phyloP scores from a whole-genome alignment of 2,113 vertebrate species.

The Empidonax alnorum region DNA sequence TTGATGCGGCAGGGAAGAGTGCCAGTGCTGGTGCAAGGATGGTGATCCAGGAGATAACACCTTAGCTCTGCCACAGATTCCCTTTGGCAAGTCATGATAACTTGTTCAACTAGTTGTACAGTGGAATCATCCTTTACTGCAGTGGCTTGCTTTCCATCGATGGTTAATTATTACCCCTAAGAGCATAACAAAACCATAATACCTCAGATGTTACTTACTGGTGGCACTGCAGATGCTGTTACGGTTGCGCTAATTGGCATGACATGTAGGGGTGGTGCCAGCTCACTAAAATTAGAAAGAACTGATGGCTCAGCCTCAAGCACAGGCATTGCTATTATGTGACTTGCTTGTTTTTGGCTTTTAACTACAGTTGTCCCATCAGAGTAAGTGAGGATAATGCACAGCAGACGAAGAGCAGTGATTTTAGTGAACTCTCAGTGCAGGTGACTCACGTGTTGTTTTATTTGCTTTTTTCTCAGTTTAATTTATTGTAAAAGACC shows the following conservation, averaged over 20 bases:
- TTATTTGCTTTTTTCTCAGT: background rate
- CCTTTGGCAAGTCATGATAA: background rate
- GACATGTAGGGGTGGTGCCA: background rate
- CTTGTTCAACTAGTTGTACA: background rate
- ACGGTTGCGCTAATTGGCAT: background rate
- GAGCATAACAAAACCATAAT: conserved; percentile 2
- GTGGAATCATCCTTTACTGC: background rate
- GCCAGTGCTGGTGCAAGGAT: background rate
- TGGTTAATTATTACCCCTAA: background rate
- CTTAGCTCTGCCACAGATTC: background rate
- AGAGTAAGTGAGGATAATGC: conserved; percentile 4
- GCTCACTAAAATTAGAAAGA: conserved; percentile 36
- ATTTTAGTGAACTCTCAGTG: background rate
- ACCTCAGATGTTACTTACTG: conserved; percentile 4
- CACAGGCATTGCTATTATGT: conserved; percentile 30
- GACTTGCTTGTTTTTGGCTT: conserved; percentile 41
- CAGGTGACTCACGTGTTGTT: conserved; percentile 46
- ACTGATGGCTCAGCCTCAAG: background rate
- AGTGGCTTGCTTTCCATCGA: background rate
- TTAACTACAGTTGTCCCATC: conserved; percentile 10
- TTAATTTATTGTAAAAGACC: background rate
- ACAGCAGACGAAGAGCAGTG: conserved; percentile 6
- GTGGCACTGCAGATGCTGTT: conserved; percentile 16
- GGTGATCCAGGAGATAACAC: background rate
- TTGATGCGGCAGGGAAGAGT: background rate